Evolutionary conservation across 2,113 vertebrate genomes (phyloP), one percentile per base, ranked within the genome.

Genomic region (Origma solitaria): DNA sequence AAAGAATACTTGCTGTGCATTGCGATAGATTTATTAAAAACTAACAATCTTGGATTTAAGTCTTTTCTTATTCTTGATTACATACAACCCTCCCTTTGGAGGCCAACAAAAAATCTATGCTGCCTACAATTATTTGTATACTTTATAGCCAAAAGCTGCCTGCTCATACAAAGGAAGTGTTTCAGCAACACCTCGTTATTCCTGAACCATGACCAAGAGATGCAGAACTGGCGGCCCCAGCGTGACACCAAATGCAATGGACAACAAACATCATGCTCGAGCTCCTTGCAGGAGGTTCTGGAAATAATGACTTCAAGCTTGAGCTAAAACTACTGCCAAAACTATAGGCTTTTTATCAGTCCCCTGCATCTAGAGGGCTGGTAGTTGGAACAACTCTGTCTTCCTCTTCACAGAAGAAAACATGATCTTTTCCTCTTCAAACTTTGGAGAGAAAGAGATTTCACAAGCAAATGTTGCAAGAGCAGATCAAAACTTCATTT

Each of bases 181-280:
- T 95, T 92, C 51, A 86, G 51, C 50, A 95, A 51, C 60, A 93
- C 58, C 45, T 90, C 71, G 23, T 85, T 90, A 85, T 21, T 91
- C 38, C 85, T 64, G 64, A 78, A 25, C 42, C 2, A 1, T 21
- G 37, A 23, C 57, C 40, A 54, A 11, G 61, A 79, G 40, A 64
- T 37, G 49, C 25, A 85, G 42, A 80, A 76, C 27, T 40, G 79
- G 51, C 69, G 82, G 47, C 30, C 62, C 27, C 17, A 40, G n/a
- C 22, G 15, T 14, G 37, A 75, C 31, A 50, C 24, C 13, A 7
- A 76, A 88, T 19, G 23, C 37, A 49, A 25, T 2, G 35, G 38
- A 66, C 66, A 64, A 51, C 0, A 0, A 4, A 19, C n/a, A 44
- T 24, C 6, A 2, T 27, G 30, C 27, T 85, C 8, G 0, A 42